Evolutionary conservation across 1,140 invertebrate genomes (phyloP).

Genomic region (Anastatus disparis): DNA sequence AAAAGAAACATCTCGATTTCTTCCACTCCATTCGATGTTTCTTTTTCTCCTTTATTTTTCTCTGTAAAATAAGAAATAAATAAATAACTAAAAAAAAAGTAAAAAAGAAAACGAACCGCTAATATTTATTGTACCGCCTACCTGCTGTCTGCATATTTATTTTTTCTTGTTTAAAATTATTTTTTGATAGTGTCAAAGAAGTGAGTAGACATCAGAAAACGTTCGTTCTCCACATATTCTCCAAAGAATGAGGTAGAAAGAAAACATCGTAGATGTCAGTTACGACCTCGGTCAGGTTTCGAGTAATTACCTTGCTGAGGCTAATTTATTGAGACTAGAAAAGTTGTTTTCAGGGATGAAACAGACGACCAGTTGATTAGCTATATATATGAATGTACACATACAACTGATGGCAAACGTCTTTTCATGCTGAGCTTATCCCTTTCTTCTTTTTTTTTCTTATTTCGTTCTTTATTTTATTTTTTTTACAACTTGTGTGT

Average conservation of each 20-base stretch:
- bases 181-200: conserved; percentile 27
- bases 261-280: not conserved
- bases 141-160: conserved; percentile 9
- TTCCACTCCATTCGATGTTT: not conserved
- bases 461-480: not conserved
- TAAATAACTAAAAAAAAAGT: conserved; percentile 42
- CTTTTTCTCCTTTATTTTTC: not conserved
- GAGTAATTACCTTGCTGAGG: conserved; percentile 59
- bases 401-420: conserved; percentile 31
- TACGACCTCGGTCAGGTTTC: conserved; percentile 36
- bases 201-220: too few relatives aligned
- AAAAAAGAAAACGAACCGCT: conserved; percentile 19
- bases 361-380: conserved; percentile 47
- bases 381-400: conserved; percentile 50
- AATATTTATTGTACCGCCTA: conserved; percentile 38
- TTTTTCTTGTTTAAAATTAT: not conserved
- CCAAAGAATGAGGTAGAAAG: not conserved
- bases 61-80: conserved; percentile 12
- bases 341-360: conserved; percentile 54
- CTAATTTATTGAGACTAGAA: conserved; percentile 56
- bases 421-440: conserved; percentile 35
- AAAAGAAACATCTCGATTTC: not conserved
- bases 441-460: conserved; percentile 12
- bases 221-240: not conserved
- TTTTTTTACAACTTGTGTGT: not conserved